phyloP scores from a whole-genome alignment of 2,888 invertebrate species.

The Phragmatobia fuliginosa region DNA sequence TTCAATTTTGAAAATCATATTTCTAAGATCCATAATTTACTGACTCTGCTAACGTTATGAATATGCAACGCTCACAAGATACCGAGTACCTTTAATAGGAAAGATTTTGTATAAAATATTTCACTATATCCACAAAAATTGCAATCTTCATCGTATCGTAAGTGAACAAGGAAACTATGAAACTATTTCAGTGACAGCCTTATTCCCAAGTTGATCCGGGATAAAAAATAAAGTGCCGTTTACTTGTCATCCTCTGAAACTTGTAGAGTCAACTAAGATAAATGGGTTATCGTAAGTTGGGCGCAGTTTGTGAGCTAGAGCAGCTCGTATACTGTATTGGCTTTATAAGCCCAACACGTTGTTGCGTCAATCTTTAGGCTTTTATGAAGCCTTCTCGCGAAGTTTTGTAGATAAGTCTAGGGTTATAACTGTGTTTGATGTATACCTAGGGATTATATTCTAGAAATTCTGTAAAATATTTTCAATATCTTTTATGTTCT shows the following conservation, averaged over 20 bases:
- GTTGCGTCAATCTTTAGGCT: slow-evolving; percentile 20
- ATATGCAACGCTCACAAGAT: not conserved
- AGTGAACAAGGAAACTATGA: slow-evolving; percentile 25
- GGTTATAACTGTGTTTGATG: not conserved
- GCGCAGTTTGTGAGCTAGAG: slow-evolving; percentile 19
- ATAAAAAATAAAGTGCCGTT: slow-evolving; percentile 31
- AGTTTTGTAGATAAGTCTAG: slow-evolving; percentile 5
- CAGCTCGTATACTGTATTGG: slow-evolving; percentile 14
- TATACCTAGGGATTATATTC: not conserved
- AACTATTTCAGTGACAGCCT: slow-evolving; percentile 24
- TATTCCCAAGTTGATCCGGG: slow-evolving; percentile 32
- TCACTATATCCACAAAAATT: not conserved
- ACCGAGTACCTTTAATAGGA: not conserved
- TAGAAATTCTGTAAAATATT: not conserved
- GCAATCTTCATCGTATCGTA: slow-evolving; percentile 21
- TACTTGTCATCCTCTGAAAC: slow-evolving; percentile 39
- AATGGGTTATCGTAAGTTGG: slow-evolving; percentile 39
- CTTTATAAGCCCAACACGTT: slow-evolving; percentile 21
- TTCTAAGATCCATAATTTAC: not conserved
- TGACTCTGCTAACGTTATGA: not conserved
- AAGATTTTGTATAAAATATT: not conserved
- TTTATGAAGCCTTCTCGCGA: slow-evolving; percentile 3
- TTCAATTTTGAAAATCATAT: not conserved
- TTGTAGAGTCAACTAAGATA: slow-evolving; percentile 44
- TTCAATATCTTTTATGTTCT: not conserved